These are phyloP conservation scores for Scaptomyza polygonia DNA, from an alignment of 2,888 invertebrate species.

Conservation along the genomic window DNA sequence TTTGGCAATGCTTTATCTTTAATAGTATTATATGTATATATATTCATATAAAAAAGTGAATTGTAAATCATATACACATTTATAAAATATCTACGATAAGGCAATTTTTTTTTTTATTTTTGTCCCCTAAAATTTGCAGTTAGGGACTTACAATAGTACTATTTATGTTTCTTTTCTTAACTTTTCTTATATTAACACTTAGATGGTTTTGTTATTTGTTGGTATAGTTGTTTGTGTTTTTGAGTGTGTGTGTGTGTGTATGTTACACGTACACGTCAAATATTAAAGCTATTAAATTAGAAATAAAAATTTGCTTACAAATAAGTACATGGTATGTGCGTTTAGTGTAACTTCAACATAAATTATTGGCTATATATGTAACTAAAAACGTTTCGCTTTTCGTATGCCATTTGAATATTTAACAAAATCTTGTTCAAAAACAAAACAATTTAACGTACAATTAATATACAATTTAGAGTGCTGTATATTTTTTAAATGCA, in stretches of 20 bases:
- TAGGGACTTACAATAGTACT: too few species aligned
- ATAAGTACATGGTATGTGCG: constrained; percentile 72
- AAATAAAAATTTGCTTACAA: constrained; percentile 63
- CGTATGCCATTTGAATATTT: constrained; percentile 7
- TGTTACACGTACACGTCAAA: constrained; percentile 18
- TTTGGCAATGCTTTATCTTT: constrained; percentile 44
- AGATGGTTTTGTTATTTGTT: not conserved
- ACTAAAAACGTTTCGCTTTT: constrained; percentile 32
- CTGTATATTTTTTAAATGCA: constrained; percentile 74
- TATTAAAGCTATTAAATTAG: constrained; percentile 54
- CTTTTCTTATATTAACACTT: constrained; percentile 9
- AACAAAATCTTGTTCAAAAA: constrained; percentile 29
- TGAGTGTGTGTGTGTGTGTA: constrained; percentile 4
- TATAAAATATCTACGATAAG: constrained; percentile 71
- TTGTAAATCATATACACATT: constrained; percentile 70
- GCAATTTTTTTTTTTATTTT: constrained; percentile 44
- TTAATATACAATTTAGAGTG: constrained; percentile 22
- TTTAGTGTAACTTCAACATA: constrained; percentile 48
- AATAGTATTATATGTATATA: constrained; percentile 34
- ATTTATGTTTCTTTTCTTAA: too few species aligned
- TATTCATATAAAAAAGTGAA: constrained; percentile 58
- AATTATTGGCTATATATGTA: constrained; percentile 38
- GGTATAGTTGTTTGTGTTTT: constrained; percentile 14
- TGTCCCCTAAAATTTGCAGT: constrained; percentile 24
- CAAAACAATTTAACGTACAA: constrained; percentile 7